These are phyloP conservation scores for Pachyseris speciosa DNA, from an alignment of 64 coral and sea anemone species.

Conservation along the genomic window DNA sequence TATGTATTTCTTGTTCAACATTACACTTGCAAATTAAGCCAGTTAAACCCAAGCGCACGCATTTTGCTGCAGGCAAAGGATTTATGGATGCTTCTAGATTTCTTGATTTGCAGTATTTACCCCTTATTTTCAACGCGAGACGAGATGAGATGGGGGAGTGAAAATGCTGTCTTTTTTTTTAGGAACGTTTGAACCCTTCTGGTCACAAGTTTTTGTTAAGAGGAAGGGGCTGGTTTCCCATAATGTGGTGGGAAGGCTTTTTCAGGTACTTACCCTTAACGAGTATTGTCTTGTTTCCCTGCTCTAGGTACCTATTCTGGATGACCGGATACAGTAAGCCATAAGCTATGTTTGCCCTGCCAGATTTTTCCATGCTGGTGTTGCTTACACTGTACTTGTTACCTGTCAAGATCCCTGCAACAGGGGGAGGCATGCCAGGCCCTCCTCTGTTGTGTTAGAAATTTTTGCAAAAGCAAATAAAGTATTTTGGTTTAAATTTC, in stretches of 20 bases:
- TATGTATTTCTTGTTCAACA: too few relatives aligned
- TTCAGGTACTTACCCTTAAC: not conserved
- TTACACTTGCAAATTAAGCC: too few relatives aligned
- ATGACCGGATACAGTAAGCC: conserved; percentile 25
- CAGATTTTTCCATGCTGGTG: not conserved
- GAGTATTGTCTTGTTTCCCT: not conserved
- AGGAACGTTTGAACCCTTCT: too few relatives aligned
- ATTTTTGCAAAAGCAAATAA: conserved; percentile 36
- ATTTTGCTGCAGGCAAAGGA: too few relatives aligned
- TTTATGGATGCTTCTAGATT: too few relatives aligned
- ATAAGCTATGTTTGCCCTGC: not conserved
- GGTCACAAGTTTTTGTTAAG: not conserved
- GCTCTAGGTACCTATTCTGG: not conserved
- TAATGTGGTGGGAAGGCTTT: not conserved
- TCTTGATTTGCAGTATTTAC: too few relatives aligned
- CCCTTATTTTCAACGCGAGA: too few relatives aligned
- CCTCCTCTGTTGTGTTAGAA: not conserved
- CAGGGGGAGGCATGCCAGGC: not conserved
- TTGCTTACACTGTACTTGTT: not conserved
- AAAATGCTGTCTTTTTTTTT: too few relatives aligned
- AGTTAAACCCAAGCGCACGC: too few relatives aligned
- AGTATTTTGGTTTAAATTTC: conserved; percentile 51
- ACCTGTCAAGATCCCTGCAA: not conserved
- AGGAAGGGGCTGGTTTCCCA: not conserved
- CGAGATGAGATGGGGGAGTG: too few relatives aligned